These are phyloP conservation scores for Tachycineta bicolor DNA, from an alignment of 2,113 vertebrate species.

Conservation along the genomic window DNA sequence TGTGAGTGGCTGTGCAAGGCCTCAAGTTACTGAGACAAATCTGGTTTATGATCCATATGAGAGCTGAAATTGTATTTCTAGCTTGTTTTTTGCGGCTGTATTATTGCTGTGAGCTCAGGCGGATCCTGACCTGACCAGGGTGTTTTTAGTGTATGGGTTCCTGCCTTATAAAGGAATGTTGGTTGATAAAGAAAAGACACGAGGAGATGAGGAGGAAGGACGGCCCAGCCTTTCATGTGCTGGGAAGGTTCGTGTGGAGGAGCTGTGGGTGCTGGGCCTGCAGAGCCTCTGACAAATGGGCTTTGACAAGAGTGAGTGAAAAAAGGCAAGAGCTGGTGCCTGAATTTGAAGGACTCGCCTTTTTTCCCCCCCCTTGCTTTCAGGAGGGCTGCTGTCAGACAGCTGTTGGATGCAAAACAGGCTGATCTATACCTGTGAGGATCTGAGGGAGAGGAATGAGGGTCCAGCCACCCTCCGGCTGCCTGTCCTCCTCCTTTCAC, in stretches of 20 bases:
- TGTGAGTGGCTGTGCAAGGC: neutral
- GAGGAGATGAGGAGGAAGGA: neutral
- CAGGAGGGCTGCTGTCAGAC: neutral
- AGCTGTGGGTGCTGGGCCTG: neutral
- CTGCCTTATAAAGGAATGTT: neutral
- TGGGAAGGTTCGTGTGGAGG: conserved; percentile 1
- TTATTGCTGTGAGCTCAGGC: neutral
- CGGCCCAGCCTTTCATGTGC: neutral
- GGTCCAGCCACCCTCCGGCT: neutral
- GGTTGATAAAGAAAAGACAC: neutral
- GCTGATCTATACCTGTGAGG: neutral
- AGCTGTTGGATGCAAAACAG: conserved; percentile 25
- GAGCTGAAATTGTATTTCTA: neutral
- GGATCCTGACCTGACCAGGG: neutral
- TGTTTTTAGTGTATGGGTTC: neutral
- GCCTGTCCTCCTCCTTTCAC: neutral
- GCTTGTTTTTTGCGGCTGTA: neutral
- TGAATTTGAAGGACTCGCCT: neutral
- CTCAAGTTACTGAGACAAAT: neutral
- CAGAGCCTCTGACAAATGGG: conserved; percentile 25
- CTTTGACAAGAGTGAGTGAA: conserved; percentile 30
- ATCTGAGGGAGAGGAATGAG: neutral
- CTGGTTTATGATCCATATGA: neutral
- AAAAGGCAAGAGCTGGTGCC: conserved; percentile 3
- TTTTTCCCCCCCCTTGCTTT: fast-evolving